phyloP scores from a whole-genome alignment of 2,113 vertebrate genomes.

The Gorsachius goisagi region DNA sequence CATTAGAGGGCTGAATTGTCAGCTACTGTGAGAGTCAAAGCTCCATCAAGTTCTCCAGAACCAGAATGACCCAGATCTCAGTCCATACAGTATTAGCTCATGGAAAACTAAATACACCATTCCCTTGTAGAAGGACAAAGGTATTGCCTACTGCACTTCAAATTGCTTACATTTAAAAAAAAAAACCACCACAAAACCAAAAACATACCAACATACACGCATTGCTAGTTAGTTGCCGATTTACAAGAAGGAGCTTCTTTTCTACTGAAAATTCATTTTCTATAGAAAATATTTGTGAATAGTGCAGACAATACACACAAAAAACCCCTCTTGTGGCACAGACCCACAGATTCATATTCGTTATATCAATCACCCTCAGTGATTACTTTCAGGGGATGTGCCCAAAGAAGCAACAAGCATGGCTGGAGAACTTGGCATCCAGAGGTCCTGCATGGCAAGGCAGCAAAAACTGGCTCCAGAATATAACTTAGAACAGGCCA shows the following conservation, averaged over 20 bases:
- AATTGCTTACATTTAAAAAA: neutral
- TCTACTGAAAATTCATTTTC: neutral
- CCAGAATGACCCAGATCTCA: neutral
- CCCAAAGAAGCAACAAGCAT: neutral
- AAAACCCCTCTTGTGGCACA: neutral
- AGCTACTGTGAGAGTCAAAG: neutral
- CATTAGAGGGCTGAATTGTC: neutral
- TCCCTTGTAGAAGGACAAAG: neutral
- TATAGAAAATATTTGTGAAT: neutral
- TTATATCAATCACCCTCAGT: neutral
- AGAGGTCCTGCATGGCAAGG: neutral
- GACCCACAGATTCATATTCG: neutral
- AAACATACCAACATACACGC: neutral
- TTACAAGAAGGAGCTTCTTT: neutral
- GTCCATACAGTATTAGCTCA: neutral
- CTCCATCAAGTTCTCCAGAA: accelerated
- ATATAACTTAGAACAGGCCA: neutral
- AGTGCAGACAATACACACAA: neutral
- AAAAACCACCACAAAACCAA: neutral
- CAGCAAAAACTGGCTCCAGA: neutral
- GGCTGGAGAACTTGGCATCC: neutral
- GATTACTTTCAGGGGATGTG: neutral
- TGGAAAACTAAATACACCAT: neutral
- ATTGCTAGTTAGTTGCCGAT: neutral
- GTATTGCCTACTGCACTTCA: neutral